Evolutionary conservation across 1,140 invertebrate genomes (phyloP), one percentile per base, ranked within the genome.

Genomic region (Dinothrombium tinctorium): DNA sequence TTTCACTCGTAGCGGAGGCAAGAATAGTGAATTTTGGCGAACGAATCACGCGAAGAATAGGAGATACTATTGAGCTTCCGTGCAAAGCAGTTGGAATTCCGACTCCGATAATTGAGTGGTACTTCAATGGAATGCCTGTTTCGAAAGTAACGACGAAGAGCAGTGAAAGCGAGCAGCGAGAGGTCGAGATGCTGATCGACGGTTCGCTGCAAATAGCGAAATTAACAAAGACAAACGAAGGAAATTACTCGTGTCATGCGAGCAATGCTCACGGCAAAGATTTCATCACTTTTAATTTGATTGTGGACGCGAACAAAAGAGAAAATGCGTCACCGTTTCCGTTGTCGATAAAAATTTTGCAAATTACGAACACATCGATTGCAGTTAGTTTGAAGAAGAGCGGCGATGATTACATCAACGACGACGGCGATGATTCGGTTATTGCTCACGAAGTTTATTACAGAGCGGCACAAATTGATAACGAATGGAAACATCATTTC

Each of bases 11-110:
- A n/a, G n/a, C n/a, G n/a, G n/a, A n/a, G n/a, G 51, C 51, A 6
- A 40, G 47, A 24, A 53, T 53, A 17, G 48, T 49, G 4, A 50
- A 49, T 7, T 53, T 53, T 43, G 47, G 47, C 11, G 43, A 45
- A 8, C 31, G 44, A 33, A 25, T 51, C 17, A 26, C 39, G n/a
- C 23, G 38, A 12, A 38, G 33, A 12, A 41, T 40, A 6, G 49
- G 49, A 33, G 33, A 38, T 17, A 42, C 40, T 17, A 36, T 53
- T 2, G 45, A 49, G 17, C 22, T 53, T 12, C 41, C 44, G 1
- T 53, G 51, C 28, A 41, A 44, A 43, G 38, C 46, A 14, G 51
- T 53, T 20, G 51, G 51, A 17, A 50, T 53, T 28, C 51, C 51
- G 11, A 43, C 41, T 9, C 45, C 47, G 5, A 45, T 49, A 33